Evolutionary conservation across 2,113 vertebrate species (phyloP).

Genomic region (Columbina picui): DNA sequence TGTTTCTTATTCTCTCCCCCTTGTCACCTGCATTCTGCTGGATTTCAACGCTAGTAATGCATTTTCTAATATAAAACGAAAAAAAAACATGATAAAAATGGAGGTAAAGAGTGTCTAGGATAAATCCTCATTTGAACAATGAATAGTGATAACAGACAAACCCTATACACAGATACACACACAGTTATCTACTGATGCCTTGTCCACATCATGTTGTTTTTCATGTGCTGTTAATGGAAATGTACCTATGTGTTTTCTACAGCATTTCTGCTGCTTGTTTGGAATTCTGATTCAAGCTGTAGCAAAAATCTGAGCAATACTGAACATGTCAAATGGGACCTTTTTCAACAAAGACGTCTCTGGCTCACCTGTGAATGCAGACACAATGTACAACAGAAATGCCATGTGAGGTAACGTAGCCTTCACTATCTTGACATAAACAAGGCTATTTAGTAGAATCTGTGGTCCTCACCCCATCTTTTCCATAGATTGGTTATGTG

Average conservation of each 20-base stretch:
- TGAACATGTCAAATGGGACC: neutral
- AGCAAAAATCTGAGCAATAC: neutral
- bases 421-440: neutral
- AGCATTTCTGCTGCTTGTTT: neutral
- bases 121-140: neutral
- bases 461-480: neutral
- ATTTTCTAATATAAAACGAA: neutral
- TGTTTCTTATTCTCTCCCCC: too few relatives aligned
- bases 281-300: neutral
- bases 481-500: accelerated
- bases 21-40: neutral
- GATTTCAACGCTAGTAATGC: neutral
- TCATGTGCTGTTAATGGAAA: too few relatives aligned
- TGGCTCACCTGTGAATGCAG: neutral
- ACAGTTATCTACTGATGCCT: neutral
- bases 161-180: neutral
- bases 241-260: accelerated
- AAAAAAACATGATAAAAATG: too few relatives aligned
- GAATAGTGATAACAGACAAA: neutral
- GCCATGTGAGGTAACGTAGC: neutral
- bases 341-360: neutral
- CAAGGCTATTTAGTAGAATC: neutral
- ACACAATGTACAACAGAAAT: neutral
- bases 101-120: neutral
- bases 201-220: neutral